Evolutionary conservation across 2,888 invertebrate genomes (phyloP).

Genomic region (Perithous albicinctus): DNA sequence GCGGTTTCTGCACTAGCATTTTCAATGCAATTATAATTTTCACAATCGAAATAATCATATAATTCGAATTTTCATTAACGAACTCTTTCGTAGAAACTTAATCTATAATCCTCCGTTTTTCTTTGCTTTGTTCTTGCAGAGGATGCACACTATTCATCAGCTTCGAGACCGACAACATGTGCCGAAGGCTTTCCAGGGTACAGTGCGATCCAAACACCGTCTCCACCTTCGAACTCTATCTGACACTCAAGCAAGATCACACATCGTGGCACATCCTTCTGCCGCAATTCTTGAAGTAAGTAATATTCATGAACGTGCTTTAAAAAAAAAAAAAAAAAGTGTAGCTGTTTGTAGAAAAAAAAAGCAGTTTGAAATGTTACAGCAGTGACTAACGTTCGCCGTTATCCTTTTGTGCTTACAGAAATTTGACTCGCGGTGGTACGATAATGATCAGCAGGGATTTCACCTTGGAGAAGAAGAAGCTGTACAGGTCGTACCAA

Average conservation of each 20-base stretch:
- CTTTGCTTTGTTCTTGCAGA: slow-evolving; percentile 78
- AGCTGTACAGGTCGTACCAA: slow-evolving; percentile 93
- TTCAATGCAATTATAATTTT: too few species aligned
- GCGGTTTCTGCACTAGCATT: too few species aligned
- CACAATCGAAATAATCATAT: not conserved
- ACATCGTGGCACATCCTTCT: slow-evolving; percentile 94
- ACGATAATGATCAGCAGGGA: slow-evolving; percentile 95
- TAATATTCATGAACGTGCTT: slow-evolving; percentile 74
- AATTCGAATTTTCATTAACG: not conserved
- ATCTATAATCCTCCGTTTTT: slow-evolving; percentile 9
- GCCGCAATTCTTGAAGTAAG: slow-evolving; percentile 96
- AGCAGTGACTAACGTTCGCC: slow-evolving; percentile 7
- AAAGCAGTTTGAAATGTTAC: not conserved
- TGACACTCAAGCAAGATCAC: slow-evolving; percentile 94
- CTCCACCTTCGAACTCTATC: slow-evolving; percentile 95
- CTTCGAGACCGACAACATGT: slow-evolving; percentile 90
- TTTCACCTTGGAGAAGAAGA: slow-evolving; percentile 96
- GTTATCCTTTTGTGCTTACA: slow-evolving; percentile 81
- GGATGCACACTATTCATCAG: slow-evolving; percentile 95
- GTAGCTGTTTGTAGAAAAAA: not conserved
- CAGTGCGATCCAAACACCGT: slow-evolving; percentile 95
- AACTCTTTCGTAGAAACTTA: not conserved
- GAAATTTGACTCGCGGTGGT: slow-evolving; percentile 94
- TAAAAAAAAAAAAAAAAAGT: not conserved
- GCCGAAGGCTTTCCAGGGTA: slow-evolving; percentile 92